A percentile compares a stretch with the other conserved stretches of the same genome.
Evolutionary conservation across 1,140 invertebrate species (phyloP).

Genomic region (Danaus plexippus): DNA sequence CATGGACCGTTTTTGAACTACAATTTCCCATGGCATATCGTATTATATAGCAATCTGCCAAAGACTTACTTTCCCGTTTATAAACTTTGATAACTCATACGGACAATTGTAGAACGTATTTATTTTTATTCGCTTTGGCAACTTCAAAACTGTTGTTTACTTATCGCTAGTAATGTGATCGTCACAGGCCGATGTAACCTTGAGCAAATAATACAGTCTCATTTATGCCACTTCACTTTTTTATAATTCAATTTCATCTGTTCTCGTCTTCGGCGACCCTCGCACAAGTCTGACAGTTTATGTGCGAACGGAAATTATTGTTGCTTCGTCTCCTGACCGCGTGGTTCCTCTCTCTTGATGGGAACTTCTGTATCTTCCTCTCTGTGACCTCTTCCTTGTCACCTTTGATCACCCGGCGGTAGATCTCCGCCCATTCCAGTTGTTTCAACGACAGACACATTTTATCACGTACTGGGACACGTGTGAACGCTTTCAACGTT

Average conservation of each 20-base stretch:
- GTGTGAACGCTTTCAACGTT: conserved; percentile 25
- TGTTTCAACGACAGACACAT: conserved; percentile 63
- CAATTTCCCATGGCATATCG: too few species aligned
- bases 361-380: conserved; percentile 77
- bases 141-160: too few species aligned
- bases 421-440: conserved; percentile 56
- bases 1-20: too few species aligned
- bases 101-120: too few species aligned
- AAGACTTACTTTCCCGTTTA: too few species aligned
- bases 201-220: conserved; percentile 17
- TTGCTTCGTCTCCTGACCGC: conserved; percentile 73
- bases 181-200: neutral
- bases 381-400: conserved; percentile 54
- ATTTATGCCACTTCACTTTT: conserved; percentile 14
- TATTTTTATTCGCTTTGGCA: too few species aligned
- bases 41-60: too few species aligned
- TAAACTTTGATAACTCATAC: too few species aligned
- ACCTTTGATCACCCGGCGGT: conserved; percentile 34
- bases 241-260: conserved; percentile 10
- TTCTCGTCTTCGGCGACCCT: conserved; percentile 40
- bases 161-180: too few species aligned
- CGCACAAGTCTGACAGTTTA: conserved; percentile 53
- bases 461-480: conserved; percentile 14
- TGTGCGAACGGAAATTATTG: conserved; percentile 51
- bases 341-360: conserved; percentile 77